A percentile compares a stretch with the other conserved stretches of the same genome.
These are phyloP conservation scores for Trialeurodes vaporariorum DNA, from an alignment of 1,140 invertebrate genomes.

Conservation along the genomic window DNA sequence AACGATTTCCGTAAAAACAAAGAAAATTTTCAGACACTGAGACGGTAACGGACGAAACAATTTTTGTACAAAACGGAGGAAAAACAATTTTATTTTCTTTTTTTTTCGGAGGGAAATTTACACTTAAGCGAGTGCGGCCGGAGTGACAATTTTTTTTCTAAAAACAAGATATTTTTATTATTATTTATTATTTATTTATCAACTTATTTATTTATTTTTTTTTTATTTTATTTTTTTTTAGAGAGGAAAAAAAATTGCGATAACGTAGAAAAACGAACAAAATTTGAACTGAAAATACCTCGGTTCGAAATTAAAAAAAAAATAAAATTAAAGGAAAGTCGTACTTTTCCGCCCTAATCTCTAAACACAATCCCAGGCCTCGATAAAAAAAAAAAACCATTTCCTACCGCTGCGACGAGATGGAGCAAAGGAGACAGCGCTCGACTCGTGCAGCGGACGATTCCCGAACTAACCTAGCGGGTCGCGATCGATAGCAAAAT, in stretches of 20 bases:
- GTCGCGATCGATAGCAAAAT: not conserved
- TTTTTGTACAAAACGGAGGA: too few species aligned
- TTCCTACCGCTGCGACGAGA: not conserved
- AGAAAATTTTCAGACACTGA: not conserved
- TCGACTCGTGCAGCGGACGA: not conserved
- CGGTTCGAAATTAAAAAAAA: not conserved
- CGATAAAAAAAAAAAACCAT: too few species aligned
- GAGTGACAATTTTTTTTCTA: too few species aligned
- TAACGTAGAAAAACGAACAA: not conserved
- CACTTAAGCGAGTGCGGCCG: too few species aligned
- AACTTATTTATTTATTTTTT: too few species aligned
- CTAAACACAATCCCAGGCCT: not conserved
- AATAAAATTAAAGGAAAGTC: not conserved
- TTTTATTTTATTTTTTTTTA: not conserved
- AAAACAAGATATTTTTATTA: too few species aligned
- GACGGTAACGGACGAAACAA: not conserved
- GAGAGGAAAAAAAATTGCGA: not conserved
- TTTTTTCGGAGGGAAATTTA: too few species aligned
- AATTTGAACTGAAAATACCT: not conserved
- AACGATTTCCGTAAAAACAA: not conserved
- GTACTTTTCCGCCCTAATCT: not conserved
- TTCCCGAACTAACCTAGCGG: not conserved
- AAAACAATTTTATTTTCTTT: too few species aligned
- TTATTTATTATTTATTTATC: too few species aligned
- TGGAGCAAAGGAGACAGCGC: not conserved